Evolutionary conservation across 2,888 invertebrate species (phyloP), one percentile per base, ranked within the genome.

Genomic region (Lampropteryx suffumata): DNA sequence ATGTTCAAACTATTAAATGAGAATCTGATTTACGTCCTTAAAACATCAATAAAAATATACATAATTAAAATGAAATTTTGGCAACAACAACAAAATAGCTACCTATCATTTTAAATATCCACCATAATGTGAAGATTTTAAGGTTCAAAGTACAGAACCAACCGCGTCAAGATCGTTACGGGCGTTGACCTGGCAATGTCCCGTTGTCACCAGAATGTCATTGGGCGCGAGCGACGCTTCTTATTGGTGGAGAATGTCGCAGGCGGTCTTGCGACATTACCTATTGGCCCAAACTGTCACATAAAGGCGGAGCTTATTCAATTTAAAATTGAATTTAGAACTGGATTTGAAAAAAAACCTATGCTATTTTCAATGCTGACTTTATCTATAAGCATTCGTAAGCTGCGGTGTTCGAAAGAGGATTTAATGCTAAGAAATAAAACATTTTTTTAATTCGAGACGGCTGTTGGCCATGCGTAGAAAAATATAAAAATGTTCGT

Each of bases 151-250:
- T 55, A 30, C 41, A 47, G 30, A 37, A 27, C 12, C 37, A 13
- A 52, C 67, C 64, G 70, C 75, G 77, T 77, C 71, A 73, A 73
- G 73, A 69, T 73, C 47, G 29, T 27, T 43, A 57, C 71, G 84
- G 88, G 85, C 84, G 86, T 81, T 73, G 74, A 84, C 82, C 76
- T 69, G 56, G 45, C 61, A 50, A 62, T 64, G 72, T 71, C 68
- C 68, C 73, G 72, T 68, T 88, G 89, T 90, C 88, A 87, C 83
- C 84, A 72, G 72, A 68, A 75, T 87, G 89, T 89, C 89, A 87
- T 84, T 90, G 89, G 89, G 71, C 64, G 73, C 70, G 59, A 56
- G 69, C 80, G 80, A 80, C 82, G 76, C 64, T 43, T 65, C 59
- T 67, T 49, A 87, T 89, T 87, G 88, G 88, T 62, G 53, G 67